Evolutionary conservation across 2,797 vertebrate species (phyloP).

Genomic region (Luscinia megarhynchos): DNA sequence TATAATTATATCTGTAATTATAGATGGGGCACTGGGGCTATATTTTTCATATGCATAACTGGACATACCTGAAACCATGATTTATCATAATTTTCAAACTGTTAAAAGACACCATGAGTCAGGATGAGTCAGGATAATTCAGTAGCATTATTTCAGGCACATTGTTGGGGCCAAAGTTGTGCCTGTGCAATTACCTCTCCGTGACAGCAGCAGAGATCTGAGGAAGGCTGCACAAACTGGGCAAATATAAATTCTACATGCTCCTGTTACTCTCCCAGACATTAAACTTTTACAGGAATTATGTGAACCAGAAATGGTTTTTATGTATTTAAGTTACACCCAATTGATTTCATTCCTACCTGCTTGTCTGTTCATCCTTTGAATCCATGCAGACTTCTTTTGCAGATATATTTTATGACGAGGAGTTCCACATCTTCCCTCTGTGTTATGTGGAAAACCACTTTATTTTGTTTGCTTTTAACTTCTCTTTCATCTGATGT

Average conservation of each 20-base stretch:
- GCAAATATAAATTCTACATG: background rate
- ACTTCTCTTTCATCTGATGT: background rate
- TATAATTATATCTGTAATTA: background rate
- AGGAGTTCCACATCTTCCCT: background rate
- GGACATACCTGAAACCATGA: background rate
- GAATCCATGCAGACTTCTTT: background rate
- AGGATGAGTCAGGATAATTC: background rate
- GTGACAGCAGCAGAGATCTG: background rate
- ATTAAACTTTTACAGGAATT: background rate
- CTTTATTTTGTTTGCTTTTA: background rate
- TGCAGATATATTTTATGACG: background rate
- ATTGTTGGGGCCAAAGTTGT: background rate
- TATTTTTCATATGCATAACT: background rate
- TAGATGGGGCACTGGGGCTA: rapidly evolving
- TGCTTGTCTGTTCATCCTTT: background rate
- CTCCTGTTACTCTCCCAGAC: background rate
- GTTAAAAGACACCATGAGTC: background rate
- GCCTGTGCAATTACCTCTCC: background rate
- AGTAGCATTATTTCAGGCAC: background rate
- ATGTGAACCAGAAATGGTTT: background rate
- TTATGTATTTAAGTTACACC: background rate
- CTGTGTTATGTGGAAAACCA: background rate
- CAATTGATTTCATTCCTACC: background rate
- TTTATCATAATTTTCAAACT: background rate
- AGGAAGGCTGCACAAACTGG: background rate